Conservation (phyloP, 1,140 invertebrate species). For the Meloidogyne floridensis region DNA sequence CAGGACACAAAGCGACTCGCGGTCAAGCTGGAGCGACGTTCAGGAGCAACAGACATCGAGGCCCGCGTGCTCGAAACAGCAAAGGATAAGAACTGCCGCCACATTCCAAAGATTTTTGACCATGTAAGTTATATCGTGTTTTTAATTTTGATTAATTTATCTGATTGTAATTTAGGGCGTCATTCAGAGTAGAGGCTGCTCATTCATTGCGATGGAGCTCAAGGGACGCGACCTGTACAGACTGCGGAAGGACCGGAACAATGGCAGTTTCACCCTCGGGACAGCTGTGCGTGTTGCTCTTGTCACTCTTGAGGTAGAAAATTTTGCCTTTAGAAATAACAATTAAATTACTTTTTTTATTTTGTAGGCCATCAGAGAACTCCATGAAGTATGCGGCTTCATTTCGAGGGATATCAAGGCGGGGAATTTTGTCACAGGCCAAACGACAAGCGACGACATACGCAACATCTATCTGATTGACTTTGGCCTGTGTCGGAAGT, state of each 20-base stretch:
- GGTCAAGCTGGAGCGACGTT: neutral
- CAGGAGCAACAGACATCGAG: slow-evolving; percentile 11
- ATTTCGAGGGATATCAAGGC: slow-evolving; percentile 53
- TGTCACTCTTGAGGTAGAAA: slow-evolving; percentile 40
- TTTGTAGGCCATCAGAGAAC: slow-evolving; percentile 47
- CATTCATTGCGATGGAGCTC: slow-evolving; percentile 52
- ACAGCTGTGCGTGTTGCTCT: slow-evolving; percentile 53
- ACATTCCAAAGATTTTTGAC: neutral
- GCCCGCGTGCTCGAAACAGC: neutral
- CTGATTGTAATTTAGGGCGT: slow-evolving; percentile 18
- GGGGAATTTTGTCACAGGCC: slow-evolving; percentile 56
- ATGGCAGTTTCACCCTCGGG: slow-evolving; percentile 44
- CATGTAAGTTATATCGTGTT: neutral
- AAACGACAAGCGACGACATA: slow-evolving; percentile 8
- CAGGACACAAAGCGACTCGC: neutral
- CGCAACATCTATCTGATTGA: slow-evolving; percentile 76
- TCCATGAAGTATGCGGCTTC: slow-evolving; percentile 41
- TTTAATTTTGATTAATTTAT: neutral
- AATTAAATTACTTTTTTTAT: neutral
- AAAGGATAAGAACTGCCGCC: slow-evolving; percentile 3
- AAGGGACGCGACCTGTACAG: slow-evolving; percentile 53
- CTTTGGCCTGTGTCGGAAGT: slow-evolving; percentile 94
- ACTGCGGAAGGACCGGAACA: slow-evolving; percentile 47
- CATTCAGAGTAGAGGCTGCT: slow-evolving; percentile 21
- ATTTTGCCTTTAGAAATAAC: neutral